These are phyloP conservation scores for Champsocephalus gunnari DNA, from an alignment of 2,797 vertebrate genomes.

Conservation along the genomic window DNA sequence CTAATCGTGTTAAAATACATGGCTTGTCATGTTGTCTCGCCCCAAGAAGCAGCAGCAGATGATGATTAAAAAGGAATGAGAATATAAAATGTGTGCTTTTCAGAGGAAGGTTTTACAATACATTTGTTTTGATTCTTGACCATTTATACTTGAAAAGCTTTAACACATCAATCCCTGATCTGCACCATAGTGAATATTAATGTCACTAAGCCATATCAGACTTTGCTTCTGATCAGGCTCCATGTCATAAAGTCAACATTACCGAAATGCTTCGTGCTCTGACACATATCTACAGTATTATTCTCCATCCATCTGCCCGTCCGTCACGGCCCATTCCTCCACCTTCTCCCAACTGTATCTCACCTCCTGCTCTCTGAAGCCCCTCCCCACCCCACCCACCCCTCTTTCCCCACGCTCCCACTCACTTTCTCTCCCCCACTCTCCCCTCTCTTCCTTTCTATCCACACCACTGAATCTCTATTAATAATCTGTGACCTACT, in stretches of 20 bases:
- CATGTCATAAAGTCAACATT: conserved; percentile 68
- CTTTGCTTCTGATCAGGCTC: conserved; percentile 56
- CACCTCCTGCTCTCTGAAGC: conserved; percentile 67
- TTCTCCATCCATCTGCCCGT: conserved; percentile 76
- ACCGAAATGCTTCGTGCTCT: conserved; percentile 65
- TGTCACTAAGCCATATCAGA: conserved; percentile 59
- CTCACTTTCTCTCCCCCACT: conserved; percentile 54
- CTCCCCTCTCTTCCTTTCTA: conserved; percentile 78
- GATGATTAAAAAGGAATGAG: conserved; percentile 46
- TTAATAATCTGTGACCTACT: conserved; percentile 91
- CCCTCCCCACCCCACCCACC: conserved; percentile 46
- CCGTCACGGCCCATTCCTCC: conserved; percentile 69
- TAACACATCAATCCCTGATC: conserved; percentile 36
- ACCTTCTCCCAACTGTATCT: conserved; percentile 63
- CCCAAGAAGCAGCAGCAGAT: conserved; percentile 55
- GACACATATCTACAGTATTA: conserved; percentile 68
- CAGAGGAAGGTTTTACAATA: background rate
- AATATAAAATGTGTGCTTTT: conserved; percentile 15
- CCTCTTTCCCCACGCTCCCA: conserved; percentile 59
- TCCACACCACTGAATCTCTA: conserved; percentile 87
- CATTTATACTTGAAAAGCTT: conserved; percentile 27
- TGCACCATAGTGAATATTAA: conserved; percentile 35
- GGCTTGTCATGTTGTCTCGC: conserved; percentile 42
- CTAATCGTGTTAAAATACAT: conserved; percentile 59
- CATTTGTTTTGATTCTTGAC: conserved; percentile 11